Conservation (phyloP, 2,113 vertebrate species). For the Channa argus region DNA sequence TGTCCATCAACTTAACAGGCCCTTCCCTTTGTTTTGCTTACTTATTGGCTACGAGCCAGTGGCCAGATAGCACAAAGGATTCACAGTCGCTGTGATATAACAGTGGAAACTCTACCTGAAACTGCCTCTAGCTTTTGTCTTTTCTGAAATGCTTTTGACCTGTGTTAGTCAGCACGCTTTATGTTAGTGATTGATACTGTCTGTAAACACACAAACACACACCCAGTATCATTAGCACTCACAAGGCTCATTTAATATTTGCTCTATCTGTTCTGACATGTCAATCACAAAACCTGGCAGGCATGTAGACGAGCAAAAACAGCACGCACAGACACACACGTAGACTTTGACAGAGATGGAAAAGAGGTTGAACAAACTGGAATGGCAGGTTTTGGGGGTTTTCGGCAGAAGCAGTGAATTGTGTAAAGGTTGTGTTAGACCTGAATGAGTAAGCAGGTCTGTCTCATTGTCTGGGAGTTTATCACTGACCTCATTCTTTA, state of each 20-base stretch:
- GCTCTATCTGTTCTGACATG: conserved; percentile 55
- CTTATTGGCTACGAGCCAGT: conserved; percentile 74
- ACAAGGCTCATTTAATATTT: conserved; percentile 60
- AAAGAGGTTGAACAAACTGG: conserved; percentile 67
- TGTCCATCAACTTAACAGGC: conserved; percentile 63
- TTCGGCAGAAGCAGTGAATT: conserved; percentile 32
- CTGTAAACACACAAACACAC: conserved; percentile 61
- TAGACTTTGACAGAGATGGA: conserved; percentile 33
- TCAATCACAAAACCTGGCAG: conserved; percentile 56
- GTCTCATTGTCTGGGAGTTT: conserved; percentile 66
- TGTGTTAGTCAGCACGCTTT: conserved; percentile 54
- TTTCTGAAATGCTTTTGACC: conserved; percentile 49
- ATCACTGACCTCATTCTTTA: conserved; percentile 73
- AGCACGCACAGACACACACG: conserved; percentile 1
- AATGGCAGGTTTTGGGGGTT: conserved; percentile 57
- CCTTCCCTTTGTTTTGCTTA: conserved; percentile 43
- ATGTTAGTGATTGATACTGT: conserved; percentile 60
- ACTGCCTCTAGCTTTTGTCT: conserved; percentile 58
- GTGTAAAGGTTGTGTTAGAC: conserved; percentile 37
- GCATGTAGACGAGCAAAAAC: neutral
- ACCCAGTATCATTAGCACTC: conserved; percentile 70
- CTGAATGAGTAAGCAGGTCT: conserved; percentile 66
- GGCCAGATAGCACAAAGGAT: conserved; percentile 66
- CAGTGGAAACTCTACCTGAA: conserved; percentile 59
- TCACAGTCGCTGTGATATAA: conserved; percentile 71